Percentiles rank a stretch among this genome's conserved stretches.
phyloP scores from a whole-genome alignment of 2,888 invertebrate species.

The Drosophila nigricruria region DNA sequence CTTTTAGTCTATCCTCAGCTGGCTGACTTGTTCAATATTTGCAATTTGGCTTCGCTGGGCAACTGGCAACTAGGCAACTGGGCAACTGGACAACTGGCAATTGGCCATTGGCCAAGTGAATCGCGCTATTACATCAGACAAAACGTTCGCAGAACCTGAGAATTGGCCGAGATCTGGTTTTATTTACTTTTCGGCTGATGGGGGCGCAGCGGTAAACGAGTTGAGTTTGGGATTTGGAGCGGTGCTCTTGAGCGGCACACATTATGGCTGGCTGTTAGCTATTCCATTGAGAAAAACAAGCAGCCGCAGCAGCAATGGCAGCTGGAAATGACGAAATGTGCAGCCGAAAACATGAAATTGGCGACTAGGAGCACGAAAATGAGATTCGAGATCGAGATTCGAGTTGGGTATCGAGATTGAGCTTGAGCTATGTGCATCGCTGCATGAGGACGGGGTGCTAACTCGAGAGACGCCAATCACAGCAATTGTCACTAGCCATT shows the following conservation, averaged over 20 bases:
- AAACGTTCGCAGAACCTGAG: slow-evolving; percentile 66
- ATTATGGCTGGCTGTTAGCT: slow-evolving; percentile 21
- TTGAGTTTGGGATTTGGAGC: slow-evolving; percentile 17
- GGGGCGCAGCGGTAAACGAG: slow-evolving; percentile 51
- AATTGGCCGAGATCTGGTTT: slow-evolving; percentile 75
- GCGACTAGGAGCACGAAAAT: slow-evolving; percentile 40
- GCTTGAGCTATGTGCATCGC: slow-evolving; percentile 32
- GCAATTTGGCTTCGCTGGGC: slow-evolving; percentile 27
- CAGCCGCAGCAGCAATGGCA: neutral
- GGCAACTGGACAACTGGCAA: slow-evolving; percentile 15
- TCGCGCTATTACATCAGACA: slow-evolving; percentile 72
- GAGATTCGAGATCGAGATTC: slow-evolving; percentile 20
- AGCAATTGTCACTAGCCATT: slow-evolving; percentile 75
- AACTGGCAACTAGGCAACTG: slow-evolving; percentile 16
- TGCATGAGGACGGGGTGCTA: slow-evolving; percentile 21
- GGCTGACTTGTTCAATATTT: neutral
- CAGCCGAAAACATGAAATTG: slow-evolving; percentile 66
- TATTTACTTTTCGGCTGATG: slow-evolving; percentile 10
- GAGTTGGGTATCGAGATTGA: slow-evolving; percentile 17
- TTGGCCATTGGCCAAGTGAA: slow-evolving; percentile 52
- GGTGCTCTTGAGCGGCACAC: slow-evolving; percentile 58
- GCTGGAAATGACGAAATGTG: slow-evolving; percentile 69
- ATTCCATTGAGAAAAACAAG: slow-evolving; percentile 73
- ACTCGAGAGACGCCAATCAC: slow-evolving; percentile 57
- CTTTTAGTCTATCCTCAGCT: neutral